phyloP scores from a whole-genome alignment of 2,888 invertebrate species.

The Tipula vernalis region DNA sequence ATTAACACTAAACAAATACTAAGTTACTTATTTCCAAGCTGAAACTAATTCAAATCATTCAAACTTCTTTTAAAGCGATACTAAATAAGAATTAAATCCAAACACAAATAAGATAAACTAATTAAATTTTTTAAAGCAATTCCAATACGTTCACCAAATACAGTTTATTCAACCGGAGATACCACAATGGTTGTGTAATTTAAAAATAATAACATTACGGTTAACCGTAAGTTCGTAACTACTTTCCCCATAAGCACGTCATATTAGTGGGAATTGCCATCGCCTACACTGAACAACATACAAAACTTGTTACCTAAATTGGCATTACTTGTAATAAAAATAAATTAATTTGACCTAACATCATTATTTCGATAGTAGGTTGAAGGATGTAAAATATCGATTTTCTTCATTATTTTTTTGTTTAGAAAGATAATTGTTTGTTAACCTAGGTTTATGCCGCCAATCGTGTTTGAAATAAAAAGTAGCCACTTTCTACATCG shows the following conservation, averaged over 20 bases:
- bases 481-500: not conserved
- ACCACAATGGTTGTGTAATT: not conserved
- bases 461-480: not conserved
- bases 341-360: not conserved
- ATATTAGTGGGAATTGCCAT: not conserved
- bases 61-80: too few relatives aligned
- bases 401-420: not conserved
- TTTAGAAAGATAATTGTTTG: not conserved
- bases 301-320: not conserved
- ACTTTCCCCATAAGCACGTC: not conserved
- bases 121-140: not conserved
- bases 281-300: not conserved
- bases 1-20: too few relatives aligned
- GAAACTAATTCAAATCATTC: too few relatives aligned
- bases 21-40: too few relatives aligned
- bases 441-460: not conserved
- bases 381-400: not conserved
- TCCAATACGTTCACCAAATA: not conserved
- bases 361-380: not conserved
- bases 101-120: not conserved
- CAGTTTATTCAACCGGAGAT: not conserved
- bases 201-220: not conserved
- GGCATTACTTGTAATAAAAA: not conserved
- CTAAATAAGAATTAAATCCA: not conserved
- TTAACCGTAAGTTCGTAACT: too few relatives aligned